Evolutionary conservation across 1,140 invertebrate genomes (phyloP).

Genomic region (Triops cancriformis): DNA sequence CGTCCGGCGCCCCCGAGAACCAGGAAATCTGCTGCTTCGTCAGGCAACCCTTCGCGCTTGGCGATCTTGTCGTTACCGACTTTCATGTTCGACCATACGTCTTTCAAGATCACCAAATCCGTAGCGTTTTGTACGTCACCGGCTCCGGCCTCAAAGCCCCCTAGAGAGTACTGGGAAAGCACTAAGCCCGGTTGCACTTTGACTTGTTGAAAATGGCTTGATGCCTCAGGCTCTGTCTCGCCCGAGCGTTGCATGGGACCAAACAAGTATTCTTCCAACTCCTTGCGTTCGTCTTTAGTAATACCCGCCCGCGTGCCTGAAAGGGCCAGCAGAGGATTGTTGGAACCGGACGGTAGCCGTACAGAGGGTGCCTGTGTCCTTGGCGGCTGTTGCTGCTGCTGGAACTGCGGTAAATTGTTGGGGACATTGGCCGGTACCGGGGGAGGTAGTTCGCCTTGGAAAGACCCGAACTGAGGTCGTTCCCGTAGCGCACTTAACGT

Average conservation of each 20-base stretch:
- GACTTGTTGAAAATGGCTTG: background rate
- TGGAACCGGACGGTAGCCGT: background rate
- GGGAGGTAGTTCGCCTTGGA: background rate
- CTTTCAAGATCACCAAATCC: background rate
- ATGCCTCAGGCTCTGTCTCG: background rate
- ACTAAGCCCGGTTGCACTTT: background rate
- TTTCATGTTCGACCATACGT: background rate
- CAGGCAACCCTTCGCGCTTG: constrained; percentile 11
- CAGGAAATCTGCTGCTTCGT: background rate
- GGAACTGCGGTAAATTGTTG: constrained; percentile 1
- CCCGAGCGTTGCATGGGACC: constrained; percentile 15
- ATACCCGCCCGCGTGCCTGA: background rate
- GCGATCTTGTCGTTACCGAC: background rate
- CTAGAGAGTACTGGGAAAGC: background rate
- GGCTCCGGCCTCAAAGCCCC: background rate
- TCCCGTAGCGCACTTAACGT: background rate
- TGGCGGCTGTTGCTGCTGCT: constrained; percentile 11
- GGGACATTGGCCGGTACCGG: background rate
- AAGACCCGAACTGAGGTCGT: constrained; percentile 1
- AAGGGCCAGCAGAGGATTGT: constrained; percentile 10
- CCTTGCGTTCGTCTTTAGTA: constrained; percentile 17
- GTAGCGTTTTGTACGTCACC: background rate
- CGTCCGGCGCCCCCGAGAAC: background rate
- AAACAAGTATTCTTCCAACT: constrained; percentile 23
- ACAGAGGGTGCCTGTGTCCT: background rate